Conservation (phyloP, 2,797 vertebrate genomes). For the Xenentodon cancila region DNA sequence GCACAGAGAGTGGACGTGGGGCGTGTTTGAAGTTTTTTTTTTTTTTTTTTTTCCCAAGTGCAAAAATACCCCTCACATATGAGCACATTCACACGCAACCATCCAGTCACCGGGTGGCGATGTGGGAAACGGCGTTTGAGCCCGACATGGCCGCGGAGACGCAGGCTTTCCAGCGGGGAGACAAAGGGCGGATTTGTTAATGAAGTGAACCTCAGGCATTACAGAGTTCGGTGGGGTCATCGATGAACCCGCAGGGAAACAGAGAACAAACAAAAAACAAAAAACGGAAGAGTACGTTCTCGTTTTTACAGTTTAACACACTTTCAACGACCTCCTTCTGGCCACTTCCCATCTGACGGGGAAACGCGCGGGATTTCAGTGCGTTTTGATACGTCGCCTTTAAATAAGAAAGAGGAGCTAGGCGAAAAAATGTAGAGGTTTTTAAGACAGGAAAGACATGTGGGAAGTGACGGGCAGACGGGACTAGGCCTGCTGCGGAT, state of each 20-base stretch:
- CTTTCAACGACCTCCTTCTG: too few species aligned
- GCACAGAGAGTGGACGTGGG: not conserved
- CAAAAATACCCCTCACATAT: not conserved
- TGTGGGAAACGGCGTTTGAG: constrained; percentile 17
- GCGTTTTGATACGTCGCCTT: too few species aligned
- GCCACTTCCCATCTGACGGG: too few species aligned
- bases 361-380: too few species aligned
- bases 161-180: not conserved
- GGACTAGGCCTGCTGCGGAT: constrained; percentile 65
- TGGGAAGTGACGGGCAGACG: constrained; percentile 13
- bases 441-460: constrained; percentile 11
- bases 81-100: not conserved
- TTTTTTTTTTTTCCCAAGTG: too few species aligned
- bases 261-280: not conserved
- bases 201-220: not conserved
- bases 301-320: too few species aligned
- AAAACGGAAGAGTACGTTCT: too few species aligned
- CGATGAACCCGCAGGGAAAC: not conserved
- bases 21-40: constrained; percentile 23
- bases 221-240: not conserved
- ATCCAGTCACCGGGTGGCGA: constrained; percentile 31
- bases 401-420: too few species aligned
- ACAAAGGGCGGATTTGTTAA: not conserved
- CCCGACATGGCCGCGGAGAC: constrained; percentile 29
- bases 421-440: not conserved